Percentiles rank a stretch among this genome's conserved stretches.
These are phyloP conservation scores for Loxodonta africana DNA, from an alignment of 2,113 vertebrate genomes.

Conservation along the genomic window DNA sequence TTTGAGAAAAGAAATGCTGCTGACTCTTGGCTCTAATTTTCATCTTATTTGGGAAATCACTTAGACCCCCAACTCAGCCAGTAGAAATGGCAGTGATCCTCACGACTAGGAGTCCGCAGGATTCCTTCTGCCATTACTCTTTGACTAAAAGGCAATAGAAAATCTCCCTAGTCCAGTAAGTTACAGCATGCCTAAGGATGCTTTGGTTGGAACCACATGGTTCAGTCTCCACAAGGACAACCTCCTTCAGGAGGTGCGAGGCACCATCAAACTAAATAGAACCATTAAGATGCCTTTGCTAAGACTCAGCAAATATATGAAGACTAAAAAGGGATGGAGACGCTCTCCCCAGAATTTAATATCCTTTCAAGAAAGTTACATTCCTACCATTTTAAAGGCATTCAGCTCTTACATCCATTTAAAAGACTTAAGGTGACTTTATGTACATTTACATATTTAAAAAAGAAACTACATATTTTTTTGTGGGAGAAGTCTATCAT, in stretches of 20 bases:
- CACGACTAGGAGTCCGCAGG: background rate
- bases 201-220: background rate
- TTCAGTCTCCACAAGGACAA: background rate
- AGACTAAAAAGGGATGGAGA: background rate
- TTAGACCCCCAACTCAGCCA: background rate
- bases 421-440: background rate
- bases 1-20: slow-evolving; percentile 55
- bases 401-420: background rate
- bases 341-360: background rate
- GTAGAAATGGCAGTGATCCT: background rate
- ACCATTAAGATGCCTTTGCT: background rate
- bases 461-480: slow-evolving; percentile 32
- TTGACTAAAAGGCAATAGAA: background rate
- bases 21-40: slow-evolving; percentile 52
- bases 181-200: background rate
- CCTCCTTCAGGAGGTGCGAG: background rate
- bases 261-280: background rate
- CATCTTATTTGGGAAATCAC: slow-evolving; percentile 40
- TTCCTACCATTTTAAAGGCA: background rate
- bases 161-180: background rate
- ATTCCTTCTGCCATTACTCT: slow-evolving; percentile 16
- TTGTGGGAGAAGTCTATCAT: background rate
- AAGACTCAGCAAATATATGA: background rate
- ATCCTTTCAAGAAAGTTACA: background rate
- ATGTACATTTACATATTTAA: background rate